These are phyloP conservation scores for Aplidium turbinatum DNA, from an alignment of 23 tunicate species.

Conservation along the genomic window DNA sequence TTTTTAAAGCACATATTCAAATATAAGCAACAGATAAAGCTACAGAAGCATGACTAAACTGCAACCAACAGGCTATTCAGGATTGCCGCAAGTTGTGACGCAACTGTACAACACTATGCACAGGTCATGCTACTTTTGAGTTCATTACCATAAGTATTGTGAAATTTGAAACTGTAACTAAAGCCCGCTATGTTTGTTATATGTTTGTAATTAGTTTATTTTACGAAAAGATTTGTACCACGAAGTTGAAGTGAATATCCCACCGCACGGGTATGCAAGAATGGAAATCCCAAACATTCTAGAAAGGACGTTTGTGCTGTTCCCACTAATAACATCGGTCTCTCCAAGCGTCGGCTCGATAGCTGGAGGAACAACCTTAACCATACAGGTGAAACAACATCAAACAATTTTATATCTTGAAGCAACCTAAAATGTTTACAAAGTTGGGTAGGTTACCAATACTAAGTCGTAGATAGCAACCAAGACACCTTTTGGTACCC, in stretches of 20 bases:
- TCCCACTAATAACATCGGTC: conserved; percentile 16
- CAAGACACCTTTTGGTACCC: no score
- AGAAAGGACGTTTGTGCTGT: conserved; percentile 11
- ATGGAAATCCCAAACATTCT: conserved; percentile 12
- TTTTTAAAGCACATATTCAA: no score
- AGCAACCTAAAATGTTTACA: no score
- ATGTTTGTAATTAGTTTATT: conserved; percentile 1
- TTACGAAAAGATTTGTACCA: not conserved
- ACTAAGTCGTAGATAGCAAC: no score
- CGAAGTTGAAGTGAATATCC: conserved; percentile 16
- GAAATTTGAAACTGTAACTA: not conserved
- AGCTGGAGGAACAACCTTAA: conserved; percentile 45
- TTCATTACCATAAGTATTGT: not conserved
- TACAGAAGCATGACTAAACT: no score
- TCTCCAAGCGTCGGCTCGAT: conserved; percentile 26
- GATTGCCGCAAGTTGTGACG: no score
- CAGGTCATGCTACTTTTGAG: no score
- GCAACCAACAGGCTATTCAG: no score
- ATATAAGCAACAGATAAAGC: no score
- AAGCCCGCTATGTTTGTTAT: not conserved
- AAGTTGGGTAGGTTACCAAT: no score
- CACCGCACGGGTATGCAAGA: conserved; percentile 4
- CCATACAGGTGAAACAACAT: conserved; percentile 44
- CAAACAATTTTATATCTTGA: no score
- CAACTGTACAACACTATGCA: no score